These are phyloP conservation scores for Melanogrammus aeglefinus DNA, from an alignment of 2,797 vertebrate genomes.

Conservation along the genomic window DNA sequence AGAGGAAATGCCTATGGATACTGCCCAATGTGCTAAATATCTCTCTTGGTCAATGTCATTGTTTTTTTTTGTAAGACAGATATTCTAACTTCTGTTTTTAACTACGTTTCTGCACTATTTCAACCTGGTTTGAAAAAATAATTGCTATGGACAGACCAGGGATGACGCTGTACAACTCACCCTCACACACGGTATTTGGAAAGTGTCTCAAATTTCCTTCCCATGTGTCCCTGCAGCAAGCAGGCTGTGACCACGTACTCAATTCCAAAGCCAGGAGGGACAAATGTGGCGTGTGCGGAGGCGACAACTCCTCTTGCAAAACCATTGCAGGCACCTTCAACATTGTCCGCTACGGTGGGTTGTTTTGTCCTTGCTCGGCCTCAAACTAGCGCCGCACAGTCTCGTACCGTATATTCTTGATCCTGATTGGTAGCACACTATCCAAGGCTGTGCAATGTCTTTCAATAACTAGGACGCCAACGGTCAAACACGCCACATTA, in stretches of 20 bases:
- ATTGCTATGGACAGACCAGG: not conserved
- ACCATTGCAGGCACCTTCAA: slow-evolving; percentile 93
- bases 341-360: slow-evolving; percentile 92
- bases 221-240: slow-evolving; percentile 81
- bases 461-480: not conserved
- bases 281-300: slow-evolving; percentile 97
- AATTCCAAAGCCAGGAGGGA: slow-evolving; percentile 98
- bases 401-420: not conserved
- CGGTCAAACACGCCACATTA: not conserved
- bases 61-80: too few relatives aligned
- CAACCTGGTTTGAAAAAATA: not conserved
- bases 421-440: not conserved
- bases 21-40: not conserved
- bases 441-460: not conserved
- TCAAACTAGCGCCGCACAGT: too few relatives aligned
- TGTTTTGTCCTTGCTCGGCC: not conserved
- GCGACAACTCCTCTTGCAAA: slow-evolving; percentile 98
- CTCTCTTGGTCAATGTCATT: too few relatives aligned
- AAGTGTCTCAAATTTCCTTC: not conserved
- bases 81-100: not conserved
- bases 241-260: slow-evolving; percentile 96
- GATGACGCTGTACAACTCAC: not conserved
- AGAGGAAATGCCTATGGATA: not conserved
- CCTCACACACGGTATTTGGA: not conserved
- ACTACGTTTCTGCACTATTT: not conserved